Conservation (phyloP, 2,113 vertebrate genomes). For the Triplophysa tibetana region DNA sequence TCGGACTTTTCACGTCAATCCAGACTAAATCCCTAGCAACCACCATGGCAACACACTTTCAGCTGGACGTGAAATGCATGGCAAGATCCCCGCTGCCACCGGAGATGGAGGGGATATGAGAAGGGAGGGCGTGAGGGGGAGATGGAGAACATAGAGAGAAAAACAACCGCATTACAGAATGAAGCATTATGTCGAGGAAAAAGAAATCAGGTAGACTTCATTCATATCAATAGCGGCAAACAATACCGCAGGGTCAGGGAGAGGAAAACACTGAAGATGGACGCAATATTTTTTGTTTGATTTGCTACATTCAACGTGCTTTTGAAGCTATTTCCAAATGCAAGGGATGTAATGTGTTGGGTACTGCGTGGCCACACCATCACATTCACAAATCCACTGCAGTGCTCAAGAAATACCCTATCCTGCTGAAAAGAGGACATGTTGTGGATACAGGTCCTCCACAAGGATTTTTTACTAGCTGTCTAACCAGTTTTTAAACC, state of each 20-base stretch:
- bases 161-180: constrained; percentile 58
- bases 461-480: no score
- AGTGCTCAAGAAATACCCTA: not conserved
- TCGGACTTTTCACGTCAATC: constrained; percentile 77
- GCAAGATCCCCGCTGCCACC: constrained; percentile 68
- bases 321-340: not conserved
- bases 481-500: no score
- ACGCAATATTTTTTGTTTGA: not conserved
- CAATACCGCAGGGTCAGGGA: not conserved
- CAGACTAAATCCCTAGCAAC: constrained; percentile 80
- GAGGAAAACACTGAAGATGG: not conserved
- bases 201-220: constrained; percentile 40
- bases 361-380: not conserved
- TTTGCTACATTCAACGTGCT: not conserved
- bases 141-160: constrained; percentile 13
- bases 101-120: constrained; percentile 54
- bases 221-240: constrained; percentile 48
- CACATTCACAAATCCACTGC: not conserved
- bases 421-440: no score
- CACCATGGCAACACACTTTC: constrained; percentile 79
- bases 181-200: constrained; percentile 37
- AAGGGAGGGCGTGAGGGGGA: constrained; percentile 24
- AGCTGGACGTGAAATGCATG: constrained; percentile 77
- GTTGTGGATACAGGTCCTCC: no score
- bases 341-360: not conserved